Conservation (phyloP, 2,888 invertebrate genomes). For the Linyphia triangularis region DNA sequence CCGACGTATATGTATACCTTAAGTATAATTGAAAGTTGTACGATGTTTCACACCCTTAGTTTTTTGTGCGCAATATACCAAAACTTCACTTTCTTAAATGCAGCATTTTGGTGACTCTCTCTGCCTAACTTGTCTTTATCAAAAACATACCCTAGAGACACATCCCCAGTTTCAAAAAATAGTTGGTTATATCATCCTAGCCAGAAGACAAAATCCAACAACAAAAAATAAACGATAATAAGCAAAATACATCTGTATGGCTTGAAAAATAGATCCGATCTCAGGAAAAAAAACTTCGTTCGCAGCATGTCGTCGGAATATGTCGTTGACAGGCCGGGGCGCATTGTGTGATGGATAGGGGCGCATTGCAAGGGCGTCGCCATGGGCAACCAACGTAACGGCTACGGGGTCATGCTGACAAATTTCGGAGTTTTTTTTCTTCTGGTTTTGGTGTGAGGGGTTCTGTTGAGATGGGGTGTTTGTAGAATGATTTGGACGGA, state of each 20-base stretch:
- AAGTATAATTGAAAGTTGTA: no score
- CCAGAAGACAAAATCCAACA: background rate
- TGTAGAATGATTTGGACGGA: slow-evolving; percentile 40
- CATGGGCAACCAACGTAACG: slow-evolving; percentile 62
- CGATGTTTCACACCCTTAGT: no score
- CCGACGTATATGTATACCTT: no score
- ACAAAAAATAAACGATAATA: background rate
- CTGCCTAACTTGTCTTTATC: no score
- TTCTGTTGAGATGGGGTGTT: slow-evolving; percentile 47
- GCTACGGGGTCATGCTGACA: slow-evolving; percentile 73
- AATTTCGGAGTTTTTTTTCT: slow-evolving; percentile 62
- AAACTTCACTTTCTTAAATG: no score
- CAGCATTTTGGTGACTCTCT: no score
- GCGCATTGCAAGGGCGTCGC: slow-evolving; percentile 43
- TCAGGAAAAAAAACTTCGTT: no score
- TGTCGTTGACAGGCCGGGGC: slow-evolving; percentile 63
- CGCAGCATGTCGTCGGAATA: slow-evolving; percentile 34
- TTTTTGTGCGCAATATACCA: no score
- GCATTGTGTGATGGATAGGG: slow-evolving; percentile 54
- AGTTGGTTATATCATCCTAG: no score
- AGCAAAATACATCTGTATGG: background rate
- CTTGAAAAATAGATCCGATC: background rate
- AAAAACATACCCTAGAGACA: no score
- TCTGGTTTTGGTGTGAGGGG: slow-evolving; percentile 9
- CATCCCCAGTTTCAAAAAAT: no score